Evolutionary conservation across 1,140 invertebrate genomes (phyloP).

Genomic region (Dolichoris vasculosae): DNA sequence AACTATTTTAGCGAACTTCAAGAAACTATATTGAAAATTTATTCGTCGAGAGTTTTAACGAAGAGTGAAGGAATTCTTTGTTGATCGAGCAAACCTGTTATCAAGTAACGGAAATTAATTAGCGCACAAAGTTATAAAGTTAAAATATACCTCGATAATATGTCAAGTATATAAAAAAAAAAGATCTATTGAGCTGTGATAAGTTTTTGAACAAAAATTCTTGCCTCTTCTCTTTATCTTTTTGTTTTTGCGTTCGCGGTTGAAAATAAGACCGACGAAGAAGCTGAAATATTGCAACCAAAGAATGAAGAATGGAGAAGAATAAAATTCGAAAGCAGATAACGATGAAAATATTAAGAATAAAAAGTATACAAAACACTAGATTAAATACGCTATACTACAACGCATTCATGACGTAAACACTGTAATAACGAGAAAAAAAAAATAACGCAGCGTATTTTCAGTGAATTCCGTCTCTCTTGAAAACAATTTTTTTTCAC

Average conservation of each 20-base stretch:
- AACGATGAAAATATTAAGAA: conserved; percentile 20
- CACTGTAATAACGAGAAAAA: conserved; percentile 18
- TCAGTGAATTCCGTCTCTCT: not conserved
- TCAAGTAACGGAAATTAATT: conserved; percentile 23
- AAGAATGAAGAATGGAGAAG: conserved; percentile 40
- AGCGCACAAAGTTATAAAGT: conserved; percentile 26
- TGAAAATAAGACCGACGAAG: conserved; percentile 35
- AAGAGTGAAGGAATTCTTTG: conserved; percentile 3
- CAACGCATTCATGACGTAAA: conserved; percentile 25
- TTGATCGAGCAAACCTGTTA: not conserved
- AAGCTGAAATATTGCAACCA: conserved; percentile 53
- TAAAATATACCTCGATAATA: conserved; percentile 27
- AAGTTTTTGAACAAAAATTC: conserved; percentile 43
- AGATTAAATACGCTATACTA: conserved; percentile 19
- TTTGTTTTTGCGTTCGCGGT: not conserved
- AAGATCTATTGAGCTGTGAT: conserved; percentile 48
- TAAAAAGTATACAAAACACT: not conserved
- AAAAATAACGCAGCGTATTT: conserved; percentile 12
- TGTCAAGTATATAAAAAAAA: conserved; percentile 17
- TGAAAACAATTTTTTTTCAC: not conserved
- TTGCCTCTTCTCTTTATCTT: conserved; percentile 38
- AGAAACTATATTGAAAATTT: not conserved
- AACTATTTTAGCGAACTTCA: no score
- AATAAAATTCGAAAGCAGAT: conserved; percentile 34
- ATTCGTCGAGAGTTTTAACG: conserved; percentile 11